phyloP scores from a whole-genome alignment of 2,888 invertebrate species.

The Steinernema scapterisci region DNA sequence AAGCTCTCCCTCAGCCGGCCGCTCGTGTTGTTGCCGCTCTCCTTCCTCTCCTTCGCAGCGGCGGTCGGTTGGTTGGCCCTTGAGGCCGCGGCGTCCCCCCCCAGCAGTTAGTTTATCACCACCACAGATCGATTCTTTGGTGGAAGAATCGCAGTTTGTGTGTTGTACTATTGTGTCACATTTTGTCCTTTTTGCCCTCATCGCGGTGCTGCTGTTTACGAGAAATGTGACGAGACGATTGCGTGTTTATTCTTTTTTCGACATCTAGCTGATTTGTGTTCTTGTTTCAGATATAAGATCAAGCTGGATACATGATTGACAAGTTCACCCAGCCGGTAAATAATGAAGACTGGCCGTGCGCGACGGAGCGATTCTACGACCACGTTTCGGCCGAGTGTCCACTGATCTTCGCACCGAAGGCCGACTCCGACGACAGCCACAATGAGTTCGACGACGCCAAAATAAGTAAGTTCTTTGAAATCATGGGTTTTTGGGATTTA shows the following conservation, averaged over 20 bases:
- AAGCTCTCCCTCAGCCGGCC: too few species aligned
- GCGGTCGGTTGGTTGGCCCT: constrained; percentile 7
- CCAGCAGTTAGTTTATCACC: constrained; percentile 24
- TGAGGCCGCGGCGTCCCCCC: not conserved
- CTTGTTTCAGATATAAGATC: not conserved
- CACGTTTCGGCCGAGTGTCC: constrained; percentile 59
- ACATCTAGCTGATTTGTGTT: not conserved
- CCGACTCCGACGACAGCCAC: constrained; percentile 58
- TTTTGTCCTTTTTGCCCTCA: constrained; percentile 16
- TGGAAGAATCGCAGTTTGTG: not conserved
- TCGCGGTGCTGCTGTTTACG: constrained; percentile 12
- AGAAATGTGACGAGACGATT: not conserved
- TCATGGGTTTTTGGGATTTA: constrained; percentile 21
- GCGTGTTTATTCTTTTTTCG: too few species aligned
- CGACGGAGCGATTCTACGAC: constrained; percentile 53
- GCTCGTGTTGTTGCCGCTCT: too few species aligned
- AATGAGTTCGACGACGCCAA: constrained; percentile 49
- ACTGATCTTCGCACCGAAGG: constrained; percentile 45
- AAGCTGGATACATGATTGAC: too few species aligned
- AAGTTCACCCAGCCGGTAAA: constrained; percentile 58
- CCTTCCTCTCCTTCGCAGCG: too few species aligned
- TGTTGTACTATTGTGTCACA: constrained; percentile 22
- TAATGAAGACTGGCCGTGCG: constrained; percentile 54
- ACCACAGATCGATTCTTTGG: too few species aligned
- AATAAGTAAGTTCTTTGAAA: constrained; percentile 46